phyloP scores from a whole-genome alignment of 1,140 invertebrate genomes.

The Conus betulinus region DNA sequence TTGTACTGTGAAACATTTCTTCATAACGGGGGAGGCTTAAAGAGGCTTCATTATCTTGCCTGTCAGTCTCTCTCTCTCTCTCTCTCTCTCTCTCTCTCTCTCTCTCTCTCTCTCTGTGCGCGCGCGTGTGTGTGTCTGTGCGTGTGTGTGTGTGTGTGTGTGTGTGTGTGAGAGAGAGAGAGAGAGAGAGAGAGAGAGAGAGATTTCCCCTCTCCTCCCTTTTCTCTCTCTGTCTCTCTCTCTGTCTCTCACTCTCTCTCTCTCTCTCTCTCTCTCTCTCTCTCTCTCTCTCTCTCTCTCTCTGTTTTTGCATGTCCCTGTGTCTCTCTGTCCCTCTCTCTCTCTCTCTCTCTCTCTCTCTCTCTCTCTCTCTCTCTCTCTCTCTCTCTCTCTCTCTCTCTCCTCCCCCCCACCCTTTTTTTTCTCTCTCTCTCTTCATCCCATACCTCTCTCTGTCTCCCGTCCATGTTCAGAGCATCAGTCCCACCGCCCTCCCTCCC shows the following conservation, averaged over 20 bases:
- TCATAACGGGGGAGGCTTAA: no score
- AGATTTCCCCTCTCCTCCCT: neutral
- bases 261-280: slow-evolving; percentile 2
- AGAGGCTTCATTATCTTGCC: no score
- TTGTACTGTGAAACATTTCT: no score
- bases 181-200: no score
- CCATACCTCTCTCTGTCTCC: neutral
- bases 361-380: neutral
- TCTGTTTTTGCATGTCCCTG: no score
- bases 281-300: neutral
- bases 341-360: slow-evolving; percentile 2
- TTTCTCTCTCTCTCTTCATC: neutral
- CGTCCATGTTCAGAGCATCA: no score
- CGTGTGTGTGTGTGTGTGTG: neutral
- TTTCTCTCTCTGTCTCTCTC: neutral
- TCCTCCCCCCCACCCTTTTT: neutral
- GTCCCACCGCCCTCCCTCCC: neutral
- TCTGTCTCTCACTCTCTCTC: neutral
- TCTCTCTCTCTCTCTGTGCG: no score
- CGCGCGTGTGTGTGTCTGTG: neutral
- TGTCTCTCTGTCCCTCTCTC: neutral
- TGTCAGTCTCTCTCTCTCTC: neutral
- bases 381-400: neutral
- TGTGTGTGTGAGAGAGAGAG: no score
- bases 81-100: neutral